A percentile compares a stretch with the other conserved stretches of the same genome.
These are phyloP conservation scores for Drosophila pandora DNA, from an alignment of 1,140 invertebrate genomes.

Conservation along the genomic window DNA sequence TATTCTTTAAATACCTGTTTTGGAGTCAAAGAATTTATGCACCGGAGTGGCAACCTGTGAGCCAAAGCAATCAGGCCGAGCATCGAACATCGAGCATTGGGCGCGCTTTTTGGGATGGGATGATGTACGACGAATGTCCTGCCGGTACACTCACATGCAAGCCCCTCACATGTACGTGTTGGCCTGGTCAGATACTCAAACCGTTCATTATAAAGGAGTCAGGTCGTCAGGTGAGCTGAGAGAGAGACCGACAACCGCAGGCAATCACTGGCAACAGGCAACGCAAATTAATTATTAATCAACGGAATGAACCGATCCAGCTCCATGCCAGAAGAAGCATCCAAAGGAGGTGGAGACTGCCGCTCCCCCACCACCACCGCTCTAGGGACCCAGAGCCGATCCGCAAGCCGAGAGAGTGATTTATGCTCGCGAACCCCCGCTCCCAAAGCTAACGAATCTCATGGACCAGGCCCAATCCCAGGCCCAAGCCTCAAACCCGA, in stretches of 20 bases:
- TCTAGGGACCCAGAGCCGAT: conserved; percentile 45
- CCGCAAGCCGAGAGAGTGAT: conserved; percentile 61
- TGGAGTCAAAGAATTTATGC: conserved; percentile 62
- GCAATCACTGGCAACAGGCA: conserved; percentile 63
- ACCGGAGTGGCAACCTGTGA: conserved; percentile 68
- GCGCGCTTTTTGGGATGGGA: conserved; percentile 65
- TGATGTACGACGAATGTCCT: conserved; percentile 79
- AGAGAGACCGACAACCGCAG: conserved; percentile 43
- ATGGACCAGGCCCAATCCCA: conserved; percentile 8
- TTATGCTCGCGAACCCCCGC: conserved; percentile 65
- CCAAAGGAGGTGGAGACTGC: conserved; percentile 38
- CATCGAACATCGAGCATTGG: conserved; percentile 39
- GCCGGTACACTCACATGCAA: conserved; percentile 22
- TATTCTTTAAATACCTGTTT: conserved; percentile 68
- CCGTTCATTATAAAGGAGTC: conserved; percentile 82
- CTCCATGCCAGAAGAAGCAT: conserved; percentile 2
- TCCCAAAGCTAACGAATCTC: conserved; percentile 76
- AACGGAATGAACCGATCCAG: conserved; percentile 66
- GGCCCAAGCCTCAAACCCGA: conserved; percentile 41
- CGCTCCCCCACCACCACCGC: conserved; percentile 7
- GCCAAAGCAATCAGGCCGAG: conserved; percentile 67
- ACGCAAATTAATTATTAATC: conserved; percentile 83
- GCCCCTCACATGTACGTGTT: background rate
- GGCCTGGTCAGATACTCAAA: conserved; percentile 32
- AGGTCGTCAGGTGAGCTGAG: conserved; percentile 66